Percentiles rank a stretch among this genome's conserved stretches.
Conservation (phyloP, 2,113 vertebrate genomes). For the Myrmecophaga tridactyla region DNA sequence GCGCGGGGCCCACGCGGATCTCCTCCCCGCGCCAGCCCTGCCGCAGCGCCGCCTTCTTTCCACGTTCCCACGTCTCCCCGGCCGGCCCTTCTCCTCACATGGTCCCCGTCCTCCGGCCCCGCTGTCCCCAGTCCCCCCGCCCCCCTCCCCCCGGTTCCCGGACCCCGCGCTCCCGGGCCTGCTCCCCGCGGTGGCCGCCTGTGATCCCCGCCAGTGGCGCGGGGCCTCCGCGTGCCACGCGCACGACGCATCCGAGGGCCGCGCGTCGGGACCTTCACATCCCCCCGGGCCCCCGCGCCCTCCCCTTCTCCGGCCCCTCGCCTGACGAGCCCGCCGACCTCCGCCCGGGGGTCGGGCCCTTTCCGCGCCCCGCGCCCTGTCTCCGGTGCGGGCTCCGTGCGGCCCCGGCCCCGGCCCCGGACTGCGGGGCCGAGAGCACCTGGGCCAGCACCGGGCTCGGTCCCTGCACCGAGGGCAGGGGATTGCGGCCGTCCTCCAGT, state of each 20-base stretch:
- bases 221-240: constrained; percentile 66
- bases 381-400: not conserved
- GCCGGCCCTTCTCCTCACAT: not conserved
- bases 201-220: constrained; percentile 64
- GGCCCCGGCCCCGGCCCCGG: too few relatives aligned
- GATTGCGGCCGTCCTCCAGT: not conserved
- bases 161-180: not conserved
- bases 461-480: not conserved
- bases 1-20: constrained; percentile 57
- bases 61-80: not conserved
- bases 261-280: not conserved
- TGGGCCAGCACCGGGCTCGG: not conserved
- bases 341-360: not conserved
- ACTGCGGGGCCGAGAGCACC: not conserved
- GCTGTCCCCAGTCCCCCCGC: not conserved
- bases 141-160: not conserved
- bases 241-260: not conserved
- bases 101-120: not conserved
- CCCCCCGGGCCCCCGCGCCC: not conserved
- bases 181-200: constrained; percentile 35
- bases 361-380: not conserved
- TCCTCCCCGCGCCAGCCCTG: not conserved
- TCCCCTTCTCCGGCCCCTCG: not conserved
- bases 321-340: not conserved
- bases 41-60: not conserved